Percentiles rank a stretch among this genome's conserved stretches.
Conservation (phyloP, 2,113 vertebrate genomes). For the Lophura nycthemera region DNA sequence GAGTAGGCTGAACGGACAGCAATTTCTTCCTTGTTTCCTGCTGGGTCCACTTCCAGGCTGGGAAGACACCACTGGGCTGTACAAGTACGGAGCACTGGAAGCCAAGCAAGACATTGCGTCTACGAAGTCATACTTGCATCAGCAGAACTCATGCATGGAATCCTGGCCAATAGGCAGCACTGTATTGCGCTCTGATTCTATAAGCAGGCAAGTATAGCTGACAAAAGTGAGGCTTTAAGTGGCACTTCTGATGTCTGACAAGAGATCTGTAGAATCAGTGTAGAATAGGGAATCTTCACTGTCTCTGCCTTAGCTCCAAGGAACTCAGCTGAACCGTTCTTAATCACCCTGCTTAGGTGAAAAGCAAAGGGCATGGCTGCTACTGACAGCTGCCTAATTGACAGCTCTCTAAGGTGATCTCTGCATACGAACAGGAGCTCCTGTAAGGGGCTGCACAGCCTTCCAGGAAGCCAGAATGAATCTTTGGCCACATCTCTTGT, state of each 20-base stretch:
- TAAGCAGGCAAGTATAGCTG: background rate
- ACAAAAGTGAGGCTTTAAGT: background rate
- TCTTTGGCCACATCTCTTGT: background rate
- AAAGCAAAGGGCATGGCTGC: background rate
- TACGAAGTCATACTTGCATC: background rate
- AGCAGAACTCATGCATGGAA: background rate
- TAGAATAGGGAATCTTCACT: background rate
- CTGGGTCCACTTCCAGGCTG: background rate
- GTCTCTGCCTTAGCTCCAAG: background rate
- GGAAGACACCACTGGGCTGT: background rate
- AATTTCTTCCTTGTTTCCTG: background rate
- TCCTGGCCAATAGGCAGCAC: background rate
- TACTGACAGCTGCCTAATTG: background rate
- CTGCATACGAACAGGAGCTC: background rate
- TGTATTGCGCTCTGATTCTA: background rate
- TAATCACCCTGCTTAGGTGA: background rate
- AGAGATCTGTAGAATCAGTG: background rate
- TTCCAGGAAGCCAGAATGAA: background rate
- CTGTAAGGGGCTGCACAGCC: background rate
- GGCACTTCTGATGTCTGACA: background rate
- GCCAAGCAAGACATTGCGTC: conserved; percentile 23
- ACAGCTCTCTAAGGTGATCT: background rate
- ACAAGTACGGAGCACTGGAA: conserved; percentile 77
- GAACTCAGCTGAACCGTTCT: background rate
- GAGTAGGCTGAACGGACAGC: background rate